phyloP scores from a whole-genome alignment of 92 coral and sea anemone genomes.

The Parazoanthus swiftii region DNA sequence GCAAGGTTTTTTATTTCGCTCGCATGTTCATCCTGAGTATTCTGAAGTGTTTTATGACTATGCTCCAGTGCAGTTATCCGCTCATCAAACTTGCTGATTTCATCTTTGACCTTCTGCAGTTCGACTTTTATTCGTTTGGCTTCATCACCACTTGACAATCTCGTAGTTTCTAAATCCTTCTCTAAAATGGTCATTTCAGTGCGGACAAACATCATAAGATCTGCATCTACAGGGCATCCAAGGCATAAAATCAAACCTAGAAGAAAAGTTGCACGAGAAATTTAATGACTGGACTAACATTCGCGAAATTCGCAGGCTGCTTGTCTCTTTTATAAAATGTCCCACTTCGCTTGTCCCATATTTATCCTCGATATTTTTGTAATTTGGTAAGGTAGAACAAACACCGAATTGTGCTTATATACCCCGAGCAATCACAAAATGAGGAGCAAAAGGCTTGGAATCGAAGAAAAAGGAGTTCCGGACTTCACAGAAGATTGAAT shows the following conservation, averaged over 20 bases:
- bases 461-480: background rate
- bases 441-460: no score
- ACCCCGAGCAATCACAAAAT: no score
- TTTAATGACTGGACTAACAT: no score
- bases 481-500: background rate
- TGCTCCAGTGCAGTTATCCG: constrained; percentile 22
- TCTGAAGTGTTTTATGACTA: background rate
- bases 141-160: constrained; percentile 52
- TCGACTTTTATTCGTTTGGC: constrained; percentile 52
- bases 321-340: no score
- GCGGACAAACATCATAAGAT: constrained; percentile 62
- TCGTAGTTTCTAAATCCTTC: constrained; percentile 37
- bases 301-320: no score
- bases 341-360: no score
- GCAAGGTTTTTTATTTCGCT: constrained; percentile 10
- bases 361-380: no score
- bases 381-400: no score
- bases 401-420: no score
- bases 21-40: constrained; percentile 30
- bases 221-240: constrained; percentile 80
- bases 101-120: constrained; percentile 53
- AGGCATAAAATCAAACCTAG: constrained; percentile 76
- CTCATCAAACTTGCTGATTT: constrained; percentile 33
- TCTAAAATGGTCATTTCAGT: constrained; percentile 53
- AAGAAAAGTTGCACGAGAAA: background rate